These are phyloP conservation scores for Danaus plexippus DNA, from an alignment of 1,140 invertebrate genomes.

Conservation along the genomic window DNA sequence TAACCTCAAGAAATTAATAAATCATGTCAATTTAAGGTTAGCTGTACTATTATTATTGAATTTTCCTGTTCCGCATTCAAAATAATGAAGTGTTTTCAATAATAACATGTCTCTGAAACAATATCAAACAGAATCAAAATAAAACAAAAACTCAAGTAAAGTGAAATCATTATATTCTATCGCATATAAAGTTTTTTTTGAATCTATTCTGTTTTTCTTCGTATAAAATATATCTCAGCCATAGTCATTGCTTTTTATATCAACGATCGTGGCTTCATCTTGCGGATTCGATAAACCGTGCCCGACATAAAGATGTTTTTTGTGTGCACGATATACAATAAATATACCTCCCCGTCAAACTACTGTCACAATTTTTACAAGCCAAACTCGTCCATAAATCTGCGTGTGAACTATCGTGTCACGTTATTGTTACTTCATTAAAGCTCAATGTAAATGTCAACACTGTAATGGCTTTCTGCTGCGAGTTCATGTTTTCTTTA, in stretches of 20 bases:
- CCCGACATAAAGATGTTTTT: constrained; percentile 16
- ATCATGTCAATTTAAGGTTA: too few species aligned
- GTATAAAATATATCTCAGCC: constrained; percentile 1
- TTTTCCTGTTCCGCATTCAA: too few species aligned
- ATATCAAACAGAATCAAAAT: not conserved
- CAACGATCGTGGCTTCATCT: constrained; percentile 9
- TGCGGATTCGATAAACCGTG: constrained; percentile 10
- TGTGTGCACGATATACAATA: constrained; percentile 9
- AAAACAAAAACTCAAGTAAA: too few species aligned
- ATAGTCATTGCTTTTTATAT: constrained; percentile 4
- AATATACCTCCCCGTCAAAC: constrained; percentile 9
- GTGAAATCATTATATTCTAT: too few species aligned
- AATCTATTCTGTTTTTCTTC: constrained; percentile 1
- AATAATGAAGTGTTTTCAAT: constrained; percentile 1
- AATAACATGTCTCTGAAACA: not conserved
- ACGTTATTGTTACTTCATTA: constrained; percentile 22
- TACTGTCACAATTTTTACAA: constrained; percentile 9
- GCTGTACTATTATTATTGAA: too few species aligned
- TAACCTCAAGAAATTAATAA: too few species aligned
- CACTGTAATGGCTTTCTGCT: not conserved
- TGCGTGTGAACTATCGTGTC: constrained; percentile 13
- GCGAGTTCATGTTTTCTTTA: too few species aligned
- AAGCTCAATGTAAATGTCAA: constrained; percentile 9
- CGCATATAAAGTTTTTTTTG: too few species aligned
- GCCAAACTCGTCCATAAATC: constrained; percentile 19